Conservation (phyloP, 2,797 vertebrate species). For the Chaetophractus vellerosus region DNA sequence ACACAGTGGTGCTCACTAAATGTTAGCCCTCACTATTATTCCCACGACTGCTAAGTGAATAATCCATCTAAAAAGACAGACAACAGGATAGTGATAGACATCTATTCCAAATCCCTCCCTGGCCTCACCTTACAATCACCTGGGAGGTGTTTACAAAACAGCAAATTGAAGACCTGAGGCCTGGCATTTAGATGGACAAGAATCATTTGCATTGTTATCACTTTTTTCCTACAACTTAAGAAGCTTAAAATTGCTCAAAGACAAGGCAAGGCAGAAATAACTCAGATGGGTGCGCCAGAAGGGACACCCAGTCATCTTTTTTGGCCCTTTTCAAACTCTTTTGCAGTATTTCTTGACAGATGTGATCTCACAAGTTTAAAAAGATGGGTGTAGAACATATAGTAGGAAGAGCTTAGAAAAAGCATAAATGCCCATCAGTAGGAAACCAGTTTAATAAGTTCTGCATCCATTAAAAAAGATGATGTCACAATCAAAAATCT, state of each 20-base stretch:
- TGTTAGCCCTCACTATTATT: background rate
- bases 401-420: background rate
- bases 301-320: background rate
- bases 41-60: background rate
- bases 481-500: background rate
- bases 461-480: background rate
- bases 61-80: background rate
- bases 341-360: background rate
- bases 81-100: background rate
- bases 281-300: background rate
- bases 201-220: background rate
- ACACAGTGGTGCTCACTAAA: background rate
- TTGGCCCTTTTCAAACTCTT: conserved; percentile 13
- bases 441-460: background rate
- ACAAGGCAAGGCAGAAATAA: background rate
- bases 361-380: background rate
- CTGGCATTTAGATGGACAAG: background rate
- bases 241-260: background rate
- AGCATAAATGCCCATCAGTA: background rate
- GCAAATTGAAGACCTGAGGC: fast-evolving
- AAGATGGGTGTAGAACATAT: background rate
- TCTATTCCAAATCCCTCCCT: background rate
- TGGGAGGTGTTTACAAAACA: no score
- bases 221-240: background rate
- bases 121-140: background rate